phyloP scores from a whole-genome alignment of 2,113 vertebrate species.

The Cricetomys ansorgei region DNA sequence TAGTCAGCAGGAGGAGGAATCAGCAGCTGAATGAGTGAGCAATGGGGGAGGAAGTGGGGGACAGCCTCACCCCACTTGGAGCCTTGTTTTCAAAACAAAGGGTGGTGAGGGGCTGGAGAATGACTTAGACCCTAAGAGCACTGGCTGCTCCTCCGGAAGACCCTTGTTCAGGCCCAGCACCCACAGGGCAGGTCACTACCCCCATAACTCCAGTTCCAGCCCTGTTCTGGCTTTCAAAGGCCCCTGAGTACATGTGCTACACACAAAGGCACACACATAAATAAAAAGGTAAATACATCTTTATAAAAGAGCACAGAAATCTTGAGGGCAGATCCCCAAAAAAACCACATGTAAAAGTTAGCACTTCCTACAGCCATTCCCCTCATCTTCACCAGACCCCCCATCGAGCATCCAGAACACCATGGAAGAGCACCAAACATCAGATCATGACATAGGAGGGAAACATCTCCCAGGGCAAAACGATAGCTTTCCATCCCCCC shows the following conservation, averaged over 20 bases:
- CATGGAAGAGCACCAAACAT: slow-evolving; percentile 57
- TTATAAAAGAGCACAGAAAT: background rate
- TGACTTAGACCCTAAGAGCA: background rate
- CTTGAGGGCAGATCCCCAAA: slow-evolving; percentile 39
- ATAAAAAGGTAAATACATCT: too few species aligned
- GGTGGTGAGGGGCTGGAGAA: background rate
- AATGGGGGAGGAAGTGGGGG: background rate
- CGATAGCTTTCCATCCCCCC: slow-evolving; percentile 10
- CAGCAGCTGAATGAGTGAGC: background rate
- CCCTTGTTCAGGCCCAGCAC: background rate
- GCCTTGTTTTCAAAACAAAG: slow-evolving; percentile 4
- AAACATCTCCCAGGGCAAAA: slow-evolving; percentile 38
- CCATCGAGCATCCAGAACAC: too few species aligned
- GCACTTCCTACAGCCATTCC: background rate
- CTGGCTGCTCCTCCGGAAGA: background rate
- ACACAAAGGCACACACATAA: background rate
- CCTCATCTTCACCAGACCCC: slow-evolving; percentile 37
- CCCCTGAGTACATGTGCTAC: background rate
- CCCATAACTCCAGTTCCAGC: too few species aligned
- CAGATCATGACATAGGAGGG: slow-evolving; percentile 60
- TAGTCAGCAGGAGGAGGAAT: background rate
- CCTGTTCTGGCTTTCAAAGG: background rate
- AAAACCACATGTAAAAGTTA: slow-evolving; percentile 69
- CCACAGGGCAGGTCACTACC: background rate
- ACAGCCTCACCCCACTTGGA: background rate